phyloP scores from a whole-genome alignment of 2,888 invertebrate genomes.

The Leucozona laternaria region DNA sequence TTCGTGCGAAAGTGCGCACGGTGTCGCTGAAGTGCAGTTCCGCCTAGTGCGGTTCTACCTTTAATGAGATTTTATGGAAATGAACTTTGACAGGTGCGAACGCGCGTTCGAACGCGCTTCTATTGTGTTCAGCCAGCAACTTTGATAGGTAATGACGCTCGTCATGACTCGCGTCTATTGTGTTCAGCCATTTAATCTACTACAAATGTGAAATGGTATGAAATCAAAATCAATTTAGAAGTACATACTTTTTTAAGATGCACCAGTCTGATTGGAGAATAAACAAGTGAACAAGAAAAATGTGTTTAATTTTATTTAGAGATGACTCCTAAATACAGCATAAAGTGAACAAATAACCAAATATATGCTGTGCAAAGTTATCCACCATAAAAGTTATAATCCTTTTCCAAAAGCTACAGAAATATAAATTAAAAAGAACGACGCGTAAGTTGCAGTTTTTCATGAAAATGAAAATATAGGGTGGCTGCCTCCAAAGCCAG shows the following conservation, averaged over 20 bases:
- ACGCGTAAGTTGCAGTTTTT: not conserved
- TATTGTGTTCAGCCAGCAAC: no score
- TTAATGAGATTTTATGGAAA: no score
- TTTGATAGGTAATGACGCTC: no score
- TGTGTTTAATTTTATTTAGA: not conserved
- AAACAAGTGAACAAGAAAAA: not conserved
- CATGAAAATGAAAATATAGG: not conserved
- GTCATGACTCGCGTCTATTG: no score
- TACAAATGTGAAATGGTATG: no score
- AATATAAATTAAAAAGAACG: not conserved
- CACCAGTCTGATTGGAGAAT: not conserved
- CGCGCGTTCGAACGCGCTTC: no score
- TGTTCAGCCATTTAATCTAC: no score
- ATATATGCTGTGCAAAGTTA: not conserved
- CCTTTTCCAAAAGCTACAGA: not conserved
- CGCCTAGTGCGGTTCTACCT: no score
- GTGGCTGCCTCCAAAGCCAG: not conserved
- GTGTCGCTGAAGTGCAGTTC: no score
- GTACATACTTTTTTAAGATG: constrained; percentile 2
- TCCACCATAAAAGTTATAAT: not conserved
- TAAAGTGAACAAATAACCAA: not conserved
- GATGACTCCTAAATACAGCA: not conserved
- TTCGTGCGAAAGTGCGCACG: no score
- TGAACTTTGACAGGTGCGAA: no score
- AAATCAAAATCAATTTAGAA: no score